These are phyloP conservation scores for Neuroscelio doddi DNA, from an alignment of 2,888 invertebrate species.

Conservation along the genomic window DNA sequence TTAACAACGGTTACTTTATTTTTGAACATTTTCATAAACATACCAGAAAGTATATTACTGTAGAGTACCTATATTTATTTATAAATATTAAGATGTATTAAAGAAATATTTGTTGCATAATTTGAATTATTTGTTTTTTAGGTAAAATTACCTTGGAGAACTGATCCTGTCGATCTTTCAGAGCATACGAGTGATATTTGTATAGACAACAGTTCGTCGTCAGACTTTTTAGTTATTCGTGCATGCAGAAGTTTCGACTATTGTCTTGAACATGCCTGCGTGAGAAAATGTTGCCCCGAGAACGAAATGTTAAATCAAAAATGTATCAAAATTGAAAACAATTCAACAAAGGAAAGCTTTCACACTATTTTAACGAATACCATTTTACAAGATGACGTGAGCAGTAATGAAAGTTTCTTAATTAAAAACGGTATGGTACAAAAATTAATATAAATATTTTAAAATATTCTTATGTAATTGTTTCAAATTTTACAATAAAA, in stretches of 20 bases:
- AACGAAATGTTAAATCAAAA: constrained; percentile 46
- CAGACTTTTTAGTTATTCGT: constrained; percentile 40
- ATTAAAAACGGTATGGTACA: constrained; percentile 3
- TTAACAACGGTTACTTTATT: no score
- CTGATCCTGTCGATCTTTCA: constrained; percentile 31
- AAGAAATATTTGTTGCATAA: no score
- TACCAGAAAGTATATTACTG: no score
- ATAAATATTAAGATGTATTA: no score
- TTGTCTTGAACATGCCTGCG: constrained; percentile 56
- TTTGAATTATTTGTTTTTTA: constrained; percentile 25
- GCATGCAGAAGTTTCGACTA: constrained; percentile 31
- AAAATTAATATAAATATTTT: not conserved
- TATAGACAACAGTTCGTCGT: constrained; percentile 29
- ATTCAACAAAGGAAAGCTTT: constrained; percentile 30
- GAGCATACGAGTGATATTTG: constrained; percentile 40
- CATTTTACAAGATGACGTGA: not conserved
- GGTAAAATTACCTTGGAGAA: constrained; percentile 39
- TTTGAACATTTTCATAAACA: no score
- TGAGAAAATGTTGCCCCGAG: constrained; percentile 69
- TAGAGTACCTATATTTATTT: no score
- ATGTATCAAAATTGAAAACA: constrained; percentile 30
- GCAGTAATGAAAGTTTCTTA: no score
- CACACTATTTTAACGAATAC: constrained; percentile 20
- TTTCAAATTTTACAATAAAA: no score
- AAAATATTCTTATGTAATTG: no score